phyloP scores from a whole-genome alignment of 2,113 vertebrate genomes.

The Anarrhichthys ocellatus region DNA sequence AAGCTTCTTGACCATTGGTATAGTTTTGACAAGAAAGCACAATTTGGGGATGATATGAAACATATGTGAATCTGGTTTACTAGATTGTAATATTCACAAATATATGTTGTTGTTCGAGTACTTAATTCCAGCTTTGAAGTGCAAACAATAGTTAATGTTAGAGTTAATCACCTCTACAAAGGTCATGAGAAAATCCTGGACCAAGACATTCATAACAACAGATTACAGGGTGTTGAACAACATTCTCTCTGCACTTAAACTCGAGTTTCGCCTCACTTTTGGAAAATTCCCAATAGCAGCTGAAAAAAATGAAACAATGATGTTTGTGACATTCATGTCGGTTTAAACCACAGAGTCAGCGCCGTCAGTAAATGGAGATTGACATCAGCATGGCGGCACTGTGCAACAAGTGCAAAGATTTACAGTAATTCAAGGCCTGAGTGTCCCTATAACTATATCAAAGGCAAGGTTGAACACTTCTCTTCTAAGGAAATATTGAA shows the following conservation, averaged over 20 bases:
- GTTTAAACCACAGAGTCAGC: too few species aligned
- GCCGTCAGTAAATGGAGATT: too few species aligned
- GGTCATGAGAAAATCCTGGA: conserved; percentile 22
- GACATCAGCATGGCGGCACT: background rate
- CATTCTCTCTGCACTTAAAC: background rate
- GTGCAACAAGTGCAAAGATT: background rate
- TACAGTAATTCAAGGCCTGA: background rate
- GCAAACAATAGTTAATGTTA: background rate
- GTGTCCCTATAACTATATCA: too few species aligned
- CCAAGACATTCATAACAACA: background rate
- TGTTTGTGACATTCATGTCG: background rate
- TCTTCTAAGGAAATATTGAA: too few species aligned
- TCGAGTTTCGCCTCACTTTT: background rate
- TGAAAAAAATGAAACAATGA: background rate
- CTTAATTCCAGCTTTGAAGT: background rate
- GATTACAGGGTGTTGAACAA: conserved; percentile 18
- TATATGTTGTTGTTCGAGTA: conserved; percentile 13
- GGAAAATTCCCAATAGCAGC: background rate
- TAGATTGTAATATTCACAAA: background rate
- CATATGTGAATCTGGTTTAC: conserved; percentile 14
- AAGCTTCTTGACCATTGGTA: background rate
- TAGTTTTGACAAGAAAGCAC: conserved; percentile 7
- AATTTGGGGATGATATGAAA: conserved; percentile 21
- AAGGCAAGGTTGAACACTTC: too few species aligned
- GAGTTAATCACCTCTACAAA: background rate